Conservation (phyloP, 2,888 invertebrate genomes). For the Gandaritis pyraliata region DNA sequence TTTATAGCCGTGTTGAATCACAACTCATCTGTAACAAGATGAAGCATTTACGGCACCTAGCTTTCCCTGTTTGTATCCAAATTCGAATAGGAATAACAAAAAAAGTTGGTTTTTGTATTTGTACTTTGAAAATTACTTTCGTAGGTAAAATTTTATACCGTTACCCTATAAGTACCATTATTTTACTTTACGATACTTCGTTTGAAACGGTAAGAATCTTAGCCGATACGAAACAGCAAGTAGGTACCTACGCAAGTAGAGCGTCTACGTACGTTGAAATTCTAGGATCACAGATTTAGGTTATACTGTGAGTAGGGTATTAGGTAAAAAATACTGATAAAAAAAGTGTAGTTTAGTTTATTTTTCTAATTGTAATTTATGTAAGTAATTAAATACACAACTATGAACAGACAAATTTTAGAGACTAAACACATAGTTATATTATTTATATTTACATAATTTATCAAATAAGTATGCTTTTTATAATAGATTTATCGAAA, state of each 20-base stretch:
- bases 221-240: not conserved
- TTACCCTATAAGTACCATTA: no score
- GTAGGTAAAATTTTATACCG: no score
- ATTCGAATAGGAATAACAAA: no score
- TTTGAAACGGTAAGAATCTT: no score
- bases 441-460: conserved; percentile 54
- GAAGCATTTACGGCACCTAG: not conserved
- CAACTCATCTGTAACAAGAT: conserved; percentile 23
- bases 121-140: no score
- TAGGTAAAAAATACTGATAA: not conserved
- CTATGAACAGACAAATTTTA: conserved; percentile 62
- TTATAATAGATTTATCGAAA: conserved; percentile 36
- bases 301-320: not conserved
- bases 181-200: no score
- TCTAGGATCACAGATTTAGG: no score
- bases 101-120: no score
- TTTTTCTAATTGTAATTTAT: conserved; percentile 56
- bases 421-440: conserved; percentile 30
- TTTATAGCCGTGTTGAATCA: conserved; percentile 51
- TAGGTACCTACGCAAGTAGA: no score
- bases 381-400: conserved; percentile 54
- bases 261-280: no score
- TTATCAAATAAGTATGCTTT: conserved; percentile 39
- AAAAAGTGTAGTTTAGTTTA: conserved; percentile 17
- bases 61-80: no score